phyloP scores from a whole-genome alignment of 92 coral and sea anemone genomes.

The Anthopleura xanthogrammica region DNA sequence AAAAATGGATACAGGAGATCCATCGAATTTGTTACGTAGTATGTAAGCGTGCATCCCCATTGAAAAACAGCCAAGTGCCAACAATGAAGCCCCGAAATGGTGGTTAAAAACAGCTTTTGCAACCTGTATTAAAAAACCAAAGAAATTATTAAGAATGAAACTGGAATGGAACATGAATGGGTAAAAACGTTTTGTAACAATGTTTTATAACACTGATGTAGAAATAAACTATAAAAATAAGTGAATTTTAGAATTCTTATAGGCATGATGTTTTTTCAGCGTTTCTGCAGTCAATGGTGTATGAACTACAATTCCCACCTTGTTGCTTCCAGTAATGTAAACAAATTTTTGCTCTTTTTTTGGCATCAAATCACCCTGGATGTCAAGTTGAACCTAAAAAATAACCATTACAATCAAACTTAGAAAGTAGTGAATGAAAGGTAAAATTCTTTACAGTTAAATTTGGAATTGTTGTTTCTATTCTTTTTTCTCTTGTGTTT shows the following conservation, averaged over 20 bases:
- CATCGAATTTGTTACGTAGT: constrained; percentile 18
- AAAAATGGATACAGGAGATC: constrained; percentile 23
- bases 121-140: constrained; percentile 1
- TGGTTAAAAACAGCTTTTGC: not conserved
- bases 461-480: no score
- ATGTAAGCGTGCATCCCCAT: constrained; percentile 20
- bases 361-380: not conserved
- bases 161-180: not conserved
- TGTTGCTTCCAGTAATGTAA: not conserved
- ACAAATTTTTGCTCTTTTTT: constrained; percentile 4
- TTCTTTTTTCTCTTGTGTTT: no score
- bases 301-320: not conserved
- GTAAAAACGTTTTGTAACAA: not conserved
- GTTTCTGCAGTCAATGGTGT: not conserved
- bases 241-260: not conserved
- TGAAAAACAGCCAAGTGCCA: not conserved
- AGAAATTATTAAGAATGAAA: not conserved
- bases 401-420: no score
- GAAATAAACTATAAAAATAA: not conserved
- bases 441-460: no score
- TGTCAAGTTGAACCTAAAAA: not conserved
- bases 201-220: not conserved
- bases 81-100: constrained; percentile 8
- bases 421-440: not conserved
- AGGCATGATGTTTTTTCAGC: not conserved